Conservation (phyloP, 2,888 invertebrate species). For the Lucinisca nassula region DNA sequence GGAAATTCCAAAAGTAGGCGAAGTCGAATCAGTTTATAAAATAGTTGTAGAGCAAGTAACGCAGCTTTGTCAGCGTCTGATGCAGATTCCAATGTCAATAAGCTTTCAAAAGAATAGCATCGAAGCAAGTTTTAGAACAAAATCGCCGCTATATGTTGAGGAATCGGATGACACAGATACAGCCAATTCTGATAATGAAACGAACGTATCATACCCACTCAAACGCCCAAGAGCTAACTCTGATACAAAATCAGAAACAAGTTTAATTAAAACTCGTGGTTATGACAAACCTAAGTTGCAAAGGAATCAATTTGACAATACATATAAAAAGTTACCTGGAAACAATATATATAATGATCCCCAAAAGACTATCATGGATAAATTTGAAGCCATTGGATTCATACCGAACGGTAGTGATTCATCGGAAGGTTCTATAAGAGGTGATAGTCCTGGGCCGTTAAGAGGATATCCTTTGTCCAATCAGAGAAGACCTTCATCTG, state of each 20-base stretch:
- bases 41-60: constrained; percentile 41
- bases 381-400: background rate
- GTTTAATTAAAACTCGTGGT: background rate
- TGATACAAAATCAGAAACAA: background rate
- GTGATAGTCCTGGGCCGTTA: background rate
- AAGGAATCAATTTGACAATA: background rate
- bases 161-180: background rate
- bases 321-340: background rate
- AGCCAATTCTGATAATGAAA: background rate
- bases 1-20: background rate
- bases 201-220: background rate
- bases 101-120: background rate
- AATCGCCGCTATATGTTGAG: background rate
- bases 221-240: background rate
- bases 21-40: background rate
- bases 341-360: background rate
- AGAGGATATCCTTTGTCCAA: background rate
- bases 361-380: background rate
- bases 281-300: background rate
- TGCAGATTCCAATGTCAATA: constrained; percentile 35
- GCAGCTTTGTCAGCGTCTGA: constrained; percentile 43
- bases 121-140: background rate
- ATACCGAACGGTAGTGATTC: background rate
- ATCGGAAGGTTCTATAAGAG: background rate
- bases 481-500: background rate